These are phyloP conservation scores for Disparrhopalites patrizii DNA, from an alignment of 2,888 invertebrate genomes.

Conservation along the genomic window DNA sequence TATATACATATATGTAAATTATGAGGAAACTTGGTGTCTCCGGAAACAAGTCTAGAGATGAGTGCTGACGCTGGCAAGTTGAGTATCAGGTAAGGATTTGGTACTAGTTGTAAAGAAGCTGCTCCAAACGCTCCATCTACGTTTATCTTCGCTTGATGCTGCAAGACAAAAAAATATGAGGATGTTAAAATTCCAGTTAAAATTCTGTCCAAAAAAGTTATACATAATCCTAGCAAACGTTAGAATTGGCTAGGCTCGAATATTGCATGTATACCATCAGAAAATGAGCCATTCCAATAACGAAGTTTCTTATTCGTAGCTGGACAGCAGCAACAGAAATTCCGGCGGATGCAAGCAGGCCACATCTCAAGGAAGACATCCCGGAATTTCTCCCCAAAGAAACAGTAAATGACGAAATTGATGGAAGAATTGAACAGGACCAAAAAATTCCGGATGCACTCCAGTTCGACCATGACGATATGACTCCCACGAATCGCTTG, in stretches of 20 bases:
- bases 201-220: too few relatives aligned
- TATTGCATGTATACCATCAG: slow-evolving; percentile 26
- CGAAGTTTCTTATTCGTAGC: not conserved
- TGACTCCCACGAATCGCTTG: slow-evolving; percentile 12
- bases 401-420: slow-evolving; percentile 42
- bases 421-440: slow-evolving; percentile 39
- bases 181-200: too few relatives aligned
- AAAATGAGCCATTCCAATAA: slow-evolving; percentile 19
- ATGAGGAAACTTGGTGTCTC: too few relatives aligned
- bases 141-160: too few relatives aligned
- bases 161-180: too few relatives aligned
- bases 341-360: slow-evolving; percentile 9
- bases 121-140: too few relatives aligned
- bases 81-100: too few relatives aligned
- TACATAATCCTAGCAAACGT: too few relatives aligned
- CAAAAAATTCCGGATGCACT: slow-evolving; percentile 33
- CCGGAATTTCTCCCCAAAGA: slow-evolving; percentile 38
- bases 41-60: too few relatives aligned
- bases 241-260: too few relatives aligned
- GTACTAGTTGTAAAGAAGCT: slow-evolving; percentile 13
- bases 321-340: slow-evolving; percentile 24
- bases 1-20: too few relatives aligned
- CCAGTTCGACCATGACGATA: slow-evolving; percentile 15
- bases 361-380: slow-evolving; percentile 31
- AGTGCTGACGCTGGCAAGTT: too few relatives aligned